These are phyloP conservation scores for Esox lucius DNA, from an alignment of 2,797 vertebrate species.

Conservation along the genomic window DNA sequence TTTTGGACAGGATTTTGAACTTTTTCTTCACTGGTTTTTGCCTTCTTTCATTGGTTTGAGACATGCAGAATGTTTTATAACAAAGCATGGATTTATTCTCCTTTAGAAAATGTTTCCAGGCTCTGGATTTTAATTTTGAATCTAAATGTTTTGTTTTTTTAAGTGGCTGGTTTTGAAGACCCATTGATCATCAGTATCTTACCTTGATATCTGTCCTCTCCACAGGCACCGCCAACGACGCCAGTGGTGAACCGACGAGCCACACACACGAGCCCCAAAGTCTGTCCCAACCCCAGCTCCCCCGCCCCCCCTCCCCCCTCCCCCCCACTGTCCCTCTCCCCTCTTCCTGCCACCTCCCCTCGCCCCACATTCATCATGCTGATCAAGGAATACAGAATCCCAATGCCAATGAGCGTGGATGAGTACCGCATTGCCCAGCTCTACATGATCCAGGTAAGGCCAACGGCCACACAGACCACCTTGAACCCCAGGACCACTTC, in stretches of 20 bases:
- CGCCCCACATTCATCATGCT: conserved; percentile 82
- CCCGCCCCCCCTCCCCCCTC: conserved; percentile 43
- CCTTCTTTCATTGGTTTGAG: not conserved
- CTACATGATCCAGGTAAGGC: conserved; percentile 97
- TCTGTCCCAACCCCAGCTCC: conserved; percentile 40
- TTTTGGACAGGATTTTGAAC: not conserved
- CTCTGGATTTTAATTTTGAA: not conserved
- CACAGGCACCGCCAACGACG: conserved; percentile 78
- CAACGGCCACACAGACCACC: not conserved
- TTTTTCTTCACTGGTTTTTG: not conserved
- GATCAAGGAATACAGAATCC: conserved; percentile 96
- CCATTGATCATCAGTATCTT: not conserved
- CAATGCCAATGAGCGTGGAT: conserved; percentile 97
- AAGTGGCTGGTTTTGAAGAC: not conserved
- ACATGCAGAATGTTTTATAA: not conserved
- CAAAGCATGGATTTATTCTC: not conserved
- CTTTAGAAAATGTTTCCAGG: not conserved
- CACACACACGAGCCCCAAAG: conserved; percentile 58
- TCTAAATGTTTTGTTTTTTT: not conserved
- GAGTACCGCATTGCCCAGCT: conserved; percentile 99
- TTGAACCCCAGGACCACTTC: too few relatives aligned
- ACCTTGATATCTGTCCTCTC: conserved; percentile 31
- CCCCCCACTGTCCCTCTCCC: conserved; percentile 33
- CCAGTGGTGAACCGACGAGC: conserved; percentile 72
- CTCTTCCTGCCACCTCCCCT: conserved; percentile 31